A percentile compares a stretch with the other conserved stretches of the same genome.
Evolutionary conservation across 2,888 invertebrate genomes (phyloP).

Genomic region (Caenorhabditis sp.): DNA sequence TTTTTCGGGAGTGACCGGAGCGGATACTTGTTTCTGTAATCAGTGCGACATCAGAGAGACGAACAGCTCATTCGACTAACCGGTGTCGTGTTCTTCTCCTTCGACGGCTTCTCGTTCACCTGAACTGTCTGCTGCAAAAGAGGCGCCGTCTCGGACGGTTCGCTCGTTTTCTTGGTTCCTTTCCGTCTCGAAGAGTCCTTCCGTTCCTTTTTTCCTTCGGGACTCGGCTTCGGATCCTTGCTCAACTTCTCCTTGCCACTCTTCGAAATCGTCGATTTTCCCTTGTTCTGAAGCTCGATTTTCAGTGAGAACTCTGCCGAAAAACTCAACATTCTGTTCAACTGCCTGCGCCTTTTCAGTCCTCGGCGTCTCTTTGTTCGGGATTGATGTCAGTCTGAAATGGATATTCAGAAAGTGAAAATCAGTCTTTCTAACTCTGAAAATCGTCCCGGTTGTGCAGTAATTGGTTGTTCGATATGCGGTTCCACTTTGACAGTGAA

Average conservation of each 20-base stretch:
- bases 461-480: constrained; percentile 30
- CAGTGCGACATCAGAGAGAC: neutral
- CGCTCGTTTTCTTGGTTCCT: constrained; percentile 10
- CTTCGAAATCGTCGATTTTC: constrained; percentile 7
- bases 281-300: constrained; percentile 21
- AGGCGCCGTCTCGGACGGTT: constrained; percentile 25
- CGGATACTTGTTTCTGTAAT: constrained; percentile 11
- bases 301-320: no score
- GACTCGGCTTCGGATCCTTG: constrained; percentile 11
- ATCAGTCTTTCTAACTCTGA: constrained; percentile 29
- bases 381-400: constrained; percentile 34
- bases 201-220: constrained; percentile 19
- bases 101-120: neutral
- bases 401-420: no score
- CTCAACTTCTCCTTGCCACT: constrained; percentile 21
- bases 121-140: constrained; percentile 23
- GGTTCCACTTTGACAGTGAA: constrained; percentile 35
- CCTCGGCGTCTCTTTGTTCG: constrained; percentile 37
- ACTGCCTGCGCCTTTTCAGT: constrained; percentile 17
- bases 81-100: constrained; percentile 31
- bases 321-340: constrained; percentile 2
- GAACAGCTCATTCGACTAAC: neutral
- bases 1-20: constrained; percentile 19
- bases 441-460: constrained; percentile 7
- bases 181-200: constrained; percentile 38